A percentile compares a stretch with the other conserved stretches of the same genome.
Conservation (phyloP, 2,113 vertebrate species). For the Micronisus gabar region DNA sequence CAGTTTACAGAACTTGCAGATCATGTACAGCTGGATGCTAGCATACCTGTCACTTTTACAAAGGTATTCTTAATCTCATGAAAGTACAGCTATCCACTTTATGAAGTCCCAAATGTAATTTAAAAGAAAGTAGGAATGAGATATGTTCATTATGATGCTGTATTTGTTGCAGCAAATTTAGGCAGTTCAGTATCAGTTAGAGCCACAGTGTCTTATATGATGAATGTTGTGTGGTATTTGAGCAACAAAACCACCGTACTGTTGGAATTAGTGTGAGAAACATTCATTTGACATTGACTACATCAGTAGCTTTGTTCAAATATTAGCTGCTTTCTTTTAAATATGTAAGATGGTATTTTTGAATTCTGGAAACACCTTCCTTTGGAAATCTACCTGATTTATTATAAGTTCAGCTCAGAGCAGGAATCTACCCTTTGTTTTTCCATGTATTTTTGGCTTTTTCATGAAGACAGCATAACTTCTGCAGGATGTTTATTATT, state of each 20-base stretch:
- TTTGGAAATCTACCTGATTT: not conserved
- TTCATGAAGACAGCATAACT: not conserved
- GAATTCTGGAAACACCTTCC: not conserved
- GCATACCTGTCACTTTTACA: conserved; percentile 97
- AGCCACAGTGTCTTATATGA: not conserved
- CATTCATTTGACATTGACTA: not conserved
- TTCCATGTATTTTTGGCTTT: not conserved
- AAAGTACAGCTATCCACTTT: not conserved
- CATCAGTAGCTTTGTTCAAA: not conserved
- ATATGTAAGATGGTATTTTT: not conserved
- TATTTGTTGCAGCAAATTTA: not conserved
- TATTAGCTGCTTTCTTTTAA: not conserved
- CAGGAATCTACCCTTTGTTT: not conserved
- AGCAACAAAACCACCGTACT: not conserved
- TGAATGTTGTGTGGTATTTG: not conserved
- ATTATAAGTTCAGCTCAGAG: not conserved
- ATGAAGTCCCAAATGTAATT: not conserved
- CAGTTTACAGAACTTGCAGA: conserved; percentile 97
- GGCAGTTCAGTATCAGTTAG: not conserved
- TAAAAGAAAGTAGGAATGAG: not conserved
- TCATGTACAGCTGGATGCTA: conserved; percentile 92
- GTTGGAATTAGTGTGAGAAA: not conserved
- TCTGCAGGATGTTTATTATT: not conserved
- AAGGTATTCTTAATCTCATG: conserved; percentile 78
- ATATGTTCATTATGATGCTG: not conserved